Evolutionary conservation across 2,888 invertebrate species (phyloP), one percentile per base, ranked within the genome.

Genomic region (Belgica antarctica): DNA sequence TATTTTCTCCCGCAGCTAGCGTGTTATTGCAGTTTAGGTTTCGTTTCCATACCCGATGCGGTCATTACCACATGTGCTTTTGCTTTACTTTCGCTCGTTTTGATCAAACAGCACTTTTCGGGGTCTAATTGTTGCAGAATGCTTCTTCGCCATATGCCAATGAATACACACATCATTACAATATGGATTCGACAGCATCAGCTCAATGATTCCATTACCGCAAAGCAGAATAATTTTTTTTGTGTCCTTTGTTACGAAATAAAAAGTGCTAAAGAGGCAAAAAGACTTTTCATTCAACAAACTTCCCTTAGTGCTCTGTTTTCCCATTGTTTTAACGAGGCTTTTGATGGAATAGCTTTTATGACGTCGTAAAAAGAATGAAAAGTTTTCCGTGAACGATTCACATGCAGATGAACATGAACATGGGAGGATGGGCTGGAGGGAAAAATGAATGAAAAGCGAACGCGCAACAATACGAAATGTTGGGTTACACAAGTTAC

Each of bases 51-150:
- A n/a, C 10, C 25, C n/a, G 31, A 62, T 28, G 31, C 25, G 61
- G 62, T 62, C 62, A 62, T 62, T 62, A 62, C 31, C 28, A 27
- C 57, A 57, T 57, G 57, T 57, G 57, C 24, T 46, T n/a, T n/a
- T n/a, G n/a, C n/a, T n/a, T n/a, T n/a, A n/a, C n/a, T n/a, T n/a
- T n/a, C n/a, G n/a, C n/a, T n/a, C n/a, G n/a, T n/a, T n/a, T n/a
- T n/a, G n/a, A n/a, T n/a, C n/a, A n/a, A n/a, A n/a, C n/a, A n/a
- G n/a, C n/a, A n/a, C n/a, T n/a, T n/a, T n/a, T n/a, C n/a, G n/a
- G n/a, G n/a, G n/a, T n/a, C n/a, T n/a, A n/a, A n/a, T n/a, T n/a
- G n/a, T n/a, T n/a, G n/a, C n/a, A n/a, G n/a, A n/a, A n/a, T n/a
- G 34, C 34, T 34, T 8, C 46, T n/a, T 12, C 22, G 52, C 52